These are phyloP conservation scores for Heliothis peltigera DNA, from an alignment of 2,888 invertebrate species.

Conservation along the genomic window DNA sequence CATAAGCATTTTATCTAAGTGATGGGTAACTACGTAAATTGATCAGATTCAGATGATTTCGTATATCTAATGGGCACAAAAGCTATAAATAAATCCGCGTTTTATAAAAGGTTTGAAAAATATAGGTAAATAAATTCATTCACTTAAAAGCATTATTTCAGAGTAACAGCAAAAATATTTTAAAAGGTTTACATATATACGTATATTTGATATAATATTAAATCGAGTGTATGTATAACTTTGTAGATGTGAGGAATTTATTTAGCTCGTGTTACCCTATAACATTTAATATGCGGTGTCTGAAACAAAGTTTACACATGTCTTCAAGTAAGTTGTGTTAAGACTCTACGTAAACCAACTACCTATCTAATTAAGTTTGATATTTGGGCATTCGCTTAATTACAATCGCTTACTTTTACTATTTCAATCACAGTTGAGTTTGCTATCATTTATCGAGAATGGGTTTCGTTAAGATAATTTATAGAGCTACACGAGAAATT, in stretches of 20 bases:
- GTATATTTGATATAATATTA: too few species aligned
- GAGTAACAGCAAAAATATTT: too few species aligned
- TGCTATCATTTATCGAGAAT: not conserved
- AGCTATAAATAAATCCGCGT: too few species aligned
- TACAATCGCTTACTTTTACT: slow-evolving; percentile 1
- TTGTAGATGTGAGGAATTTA: slow-evolving; percentile 23
- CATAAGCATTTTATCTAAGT: too few species aligned
- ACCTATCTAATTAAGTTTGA: slow-evolving; percentile 6
- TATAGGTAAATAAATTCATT: too few species aligned
- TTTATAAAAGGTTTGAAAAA: too few species aligned
- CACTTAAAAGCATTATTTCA: too few species aligned
- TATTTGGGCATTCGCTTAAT: not conserved
- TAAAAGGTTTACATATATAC: too few species aligned
- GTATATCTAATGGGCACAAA: too few species aligned
- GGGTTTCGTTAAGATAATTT: too few species aligned
- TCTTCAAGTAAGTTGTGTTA: slow-evolving; percentile 27
- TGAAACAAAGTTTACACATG: slow-evolving; percentile 20
- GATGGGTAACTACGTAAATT: not conserved
- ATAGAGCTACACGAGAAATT: too few species aligned
- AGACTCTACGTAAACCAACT: slow-evolving; percentile 18
- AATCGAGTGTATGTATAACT: too few species aligned
- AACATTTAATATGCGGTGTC: slow-evolving; percentile 13
- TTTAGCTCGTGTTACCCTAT: slow-evolving; percentile 14
- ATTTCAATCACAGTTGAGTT: not conserved
- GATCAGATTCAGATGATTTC: not conserved